Evolutionary conservation across 92 coral and sea anemone species (phyloP), one percentile per base, ranked within the genome.

Genomic region (Epizoanthus ramosus): DNA sequence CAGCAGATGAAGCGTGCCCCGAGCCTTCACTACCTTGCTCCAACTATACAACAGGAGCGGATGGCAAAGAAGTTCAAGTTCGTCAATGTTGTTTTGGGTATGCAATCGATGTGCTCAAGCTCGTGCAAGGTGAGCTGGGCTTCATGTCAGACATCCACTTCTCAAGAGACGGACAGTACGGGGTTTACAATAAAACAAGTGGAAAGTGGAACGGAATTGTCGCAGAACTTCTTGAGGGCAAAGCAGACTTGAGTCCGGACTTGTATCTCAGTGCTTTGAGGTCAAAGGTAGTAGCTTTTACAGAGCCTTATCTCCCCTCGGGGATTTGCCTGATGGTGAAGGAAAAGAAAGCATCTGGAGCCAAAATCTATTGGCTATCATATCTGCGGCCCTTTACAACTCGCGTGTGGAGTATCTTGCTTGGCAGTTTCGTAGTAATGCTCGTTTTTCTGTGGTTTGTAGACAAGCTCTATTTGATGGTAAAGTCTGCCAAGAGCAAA

Each of bases 121-220:
- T 87, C 21, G 79, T 89, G 10, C 33, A 24, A 45, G 18, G 2
- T 33, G 70, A 80, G 16, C 19, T 86, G 24, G 85, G 88, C 33
- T 86, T 89, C 71, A 74, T 68, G 4, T 21, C 88, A 15, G 88
- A 86, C 22, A 68, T 93, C 13, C 84, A 80, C 5, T 93, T 93
- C 45, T 71, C 85, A 52, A 79, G 74, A 67, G 98, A 93, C 64
- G 98, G 95, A 1, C 94, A 91, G 61, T 93, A 87, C 47, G 98
- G 98, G 10, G 88, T 93, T 5, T 93, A 73, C 61, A 81, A 93
- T 43, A 82, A 90, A 13, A 59, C 53, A 66, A 93, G 92, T 63
- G 83, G 86, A 16, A 74, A 85, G 31, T 93, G 98, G 98, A 91
- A 93, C 77, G 98, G 98, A 3, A 92, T 93, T 13, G 98, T 93